Evolutionary conservation across 2,113 vertebrate species (phyloP), one percentile per base, ranked within the genome.

Genomic region (Microtus oregoni): DNA sequence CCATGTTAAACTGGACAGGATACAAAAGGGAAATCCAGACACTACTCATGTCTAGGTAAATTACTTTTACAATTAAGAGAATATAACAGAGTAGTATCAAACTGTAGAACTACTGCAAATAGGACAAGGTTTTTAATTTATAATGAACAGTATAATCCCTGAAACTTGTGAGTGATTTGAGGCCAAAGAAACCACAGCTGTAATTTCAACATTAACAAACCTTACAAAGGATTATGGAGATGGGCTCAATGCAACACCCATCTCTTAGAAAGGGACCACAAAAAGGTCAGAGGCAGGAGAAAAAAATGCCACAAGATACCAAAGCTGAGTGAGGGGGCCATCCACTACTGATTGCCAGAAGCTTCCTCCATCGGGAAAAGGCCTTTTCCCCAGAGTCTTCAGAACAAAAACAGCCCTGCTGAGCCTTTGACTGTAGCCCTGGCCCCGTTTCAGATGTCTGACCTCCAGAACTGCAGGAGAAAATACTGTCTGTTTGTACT

Each of bases 111-210:
- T 52, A 0, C 70, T 67, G 44, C 86, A 87, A 81, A 72, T 73
- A 70, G 26, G 65, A 89, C 38, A 94, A 77, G 92, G 92, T 61
- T 86, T 50, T 73, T 52, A 86, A 79, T 90, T 47, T 63, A 63
- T 35, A 63, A 35, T 77, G 17, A 63, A 76, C 35, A 63, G 47
- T 73, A 12, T 65, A 24, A 92, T 52, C 9, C 7, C 67, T 28
- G 9, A 41, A 94, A 78, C 20, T 41, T 35, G 1, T 41, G 15
- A 97, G 20, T 65, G 15, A 35, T 38, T 63, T 38, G 81, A 30
- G 41, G 24, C 72, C 30, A 90, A 91, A 79, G 73, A 17, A 14
- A 10, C 38, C 73, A 50, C 20, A 91, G 26, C 26, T 91, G 13
- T 93, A 73, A 93, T 73, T 78, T 76, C 61, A 32, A 77, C 7